These are phyloP conservation scores for Portevinia maculata DNA, from an alignment of 2,888 invertebrate genomes.

Conservation along the genomic window DNA sequence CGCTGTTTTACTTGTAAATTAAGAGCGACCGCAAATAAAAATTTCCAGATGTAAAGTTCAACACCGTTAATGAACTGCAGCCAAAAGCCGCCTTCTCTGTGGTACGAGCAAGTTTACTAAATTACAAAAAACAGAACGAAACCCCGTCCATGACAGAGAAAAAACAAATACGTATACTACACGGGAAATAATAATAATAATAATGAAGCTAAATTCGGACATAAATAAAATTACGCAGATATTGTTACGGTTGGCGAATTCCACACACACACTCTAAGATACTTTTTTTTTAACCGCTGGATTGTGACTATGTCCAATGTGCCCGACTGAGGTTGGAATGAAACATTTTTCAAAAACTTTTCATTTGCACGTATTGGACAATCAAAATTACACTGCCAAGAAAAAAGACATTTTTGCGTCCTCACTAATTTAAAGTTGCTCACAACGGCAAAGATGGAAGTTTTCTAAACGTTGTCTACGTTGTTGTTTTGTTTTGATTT, in stretches of 20 bases:
- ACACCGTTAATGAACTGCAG: slow-evolving; percentile 76
- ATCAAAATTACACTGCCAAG: neutral
- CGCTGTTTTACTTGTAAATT: slow-evolving; percentile 82
- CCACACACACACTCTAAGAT: slow-evolving; percentile 16
- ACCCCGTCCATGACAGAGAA: slow-evolving; percentile 27
- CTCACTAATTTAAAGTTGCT: slow-evolving; percentile 32
- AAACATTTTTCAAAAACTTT: slow-evolving; percentile 55
- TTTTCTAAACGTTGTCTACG: neutral
- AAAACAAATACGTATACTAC: slow-evolving; percentile 37
- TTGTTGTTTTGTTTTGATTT: neutral
- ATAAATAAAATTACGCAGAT: slow-evolving; percentile 83
- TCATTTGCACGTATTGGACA: slow-evolving; percentile 32
- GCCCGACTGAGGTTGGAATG: slow-evolving; percentile 61
- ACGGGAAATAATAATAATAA: slow-evolving; percentile 72
- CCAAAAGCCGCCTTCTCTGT: slow-evolving; percentile 75
- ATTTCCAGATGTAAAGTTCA: slow-evolving; percentile 82
- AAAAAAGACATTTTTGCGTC: slow-evolving; percentile 22
- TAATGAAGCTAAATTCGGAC: slow-evolving; percentile 78
- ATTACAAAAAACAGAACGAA: slow-evolving; percentile 50
- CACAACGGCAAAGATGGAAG: slow-evolving; percentile 4
- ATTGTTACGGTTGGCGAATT: slow-evolving; percentile 73
- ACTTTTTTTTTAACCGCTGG: slow-evolving; percentile 30
- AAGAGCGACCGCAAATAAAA: slow-evolving; percentile 83
- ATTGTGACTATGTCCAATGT: slow-evolving; percentile 26
- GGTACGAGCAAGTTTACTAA: slow-evolving; percentile 70